Evolutionary conservation across 2,797 vertebrate genomes (phyloP).

Genomic region (Acrossocheilus wenchowensis): DNA sequence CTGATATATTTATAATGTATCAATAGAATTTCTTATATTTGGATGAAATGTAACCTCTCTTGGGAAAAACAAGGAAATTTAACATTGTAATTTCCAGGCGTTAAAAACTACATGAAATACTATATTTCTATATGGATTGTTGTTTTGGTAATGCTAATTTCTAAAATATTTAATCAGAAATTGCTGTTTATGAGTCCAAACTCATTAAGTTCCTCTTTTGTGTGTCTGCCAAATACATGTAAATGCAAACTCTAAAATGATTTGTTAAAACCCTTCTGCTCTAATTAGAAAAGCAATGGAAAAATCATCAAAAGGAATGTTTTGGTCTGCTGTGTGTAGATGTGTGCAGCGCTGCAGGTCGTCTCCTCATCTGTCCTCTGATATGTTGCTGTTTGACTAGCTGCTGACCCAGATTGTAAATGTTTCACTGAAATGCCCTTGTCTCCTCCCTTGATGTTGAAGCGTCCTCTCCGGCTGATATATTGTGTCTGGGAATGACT

Average conservation of each 20-base stretch:
- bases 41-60: background rate
- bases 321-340: background rate
- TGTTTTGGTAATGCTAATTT: background rate
- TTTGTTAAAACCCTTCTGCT: background rate
- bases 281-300: too few species aligned
- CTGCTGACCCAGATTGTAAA: constrained; percentile 3
- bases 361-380: background rate
- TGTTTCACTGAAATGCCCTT: background rate
- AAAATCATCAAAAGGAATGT: background rate
- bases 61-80: background rate
- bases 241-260: background rate
- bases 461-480: background rate
- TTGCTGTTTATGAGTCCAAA: background rate
- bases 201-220: background rate
- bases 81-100: background rate
- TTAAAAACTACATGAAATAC: background rate
- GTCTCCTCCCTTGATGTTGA: background rate
- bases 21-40: too few species aligned
- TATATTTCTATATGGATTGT: background rate
- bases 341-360: background rate
- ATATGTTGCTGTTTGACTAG: constrained; percentile 18
- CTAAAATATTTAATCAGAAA: background rate
- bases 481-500: constrained; percentile 19
- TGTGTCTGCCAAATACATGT: background rate
- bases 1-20: too few species aligned